Percentiles rank a stretch among this genome's conserved stretches.
Evolutionary conservation across 1,140 invertebrate species (phyloP).

Genomic region (Drosophila dunni): DNA sequence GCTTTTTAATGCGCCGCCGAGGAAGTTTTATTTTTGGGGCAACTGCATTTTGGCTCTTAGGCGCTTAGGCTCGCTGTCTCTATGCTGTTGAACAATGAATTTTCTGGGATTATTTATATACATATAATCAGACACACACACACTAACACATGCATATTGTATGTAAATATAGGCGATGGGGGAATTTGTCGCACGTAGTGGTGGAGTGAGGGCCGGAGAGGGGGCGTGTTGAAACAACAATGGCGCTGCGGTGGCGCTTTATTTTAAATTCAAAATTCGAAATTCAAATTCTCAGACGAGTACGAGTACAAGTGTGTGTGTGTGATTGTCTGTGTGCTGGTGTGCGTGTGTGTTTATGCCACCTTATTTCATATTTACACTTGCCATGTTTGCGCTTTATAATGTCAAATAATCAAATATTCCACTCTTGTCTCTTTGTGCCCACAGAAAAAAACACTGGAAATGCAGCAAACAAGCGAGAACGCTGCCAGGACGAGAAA

Average conservation of each 20-base stretch:
- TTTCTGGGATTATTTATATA: slow-evolving; percentile 74
- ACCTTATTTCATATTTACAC: slow-evolving; percentile 76
- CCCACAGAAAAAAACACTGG: slow-evolving; percentile 42
- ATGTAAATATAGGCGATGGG: slow-evolving; percentile 38
- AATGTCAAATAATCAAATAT: slow-evolving; percentile 75
- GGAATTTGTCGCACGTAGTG: background rate
- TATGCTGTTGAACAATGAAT: slow-evolving; percentile 72
- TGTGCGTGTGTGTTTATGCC: slow-evolving; percentile 27
- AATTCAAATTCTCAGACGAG: slow-evolving; percentile 44
- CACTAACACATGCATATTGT: slow-evolving; percentile 16
- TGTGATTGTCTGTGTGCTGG: no score
- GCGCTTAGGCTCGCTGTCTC: slow-evolving; percentile 42
- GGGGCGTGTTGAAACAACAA: background rate
- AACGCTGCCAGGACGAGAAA: slow-evolving; percentile 41
- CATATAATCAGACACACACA: background rate
- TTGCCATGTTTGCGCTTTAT: slow-evolving; percentile 33
- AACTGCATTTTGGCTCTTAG: slow-evolving; percentile 50
- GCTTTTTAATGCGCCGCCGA: slow-evolving; percentile 78
- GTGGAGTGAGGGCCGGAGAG: no score
- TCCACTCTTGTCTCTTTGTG: slow-evolving; percentile 70
- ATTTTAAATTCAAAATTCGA: slow-evolving; percentile 61
- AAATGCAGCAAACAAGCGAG: slow-evolving; percentile 34
- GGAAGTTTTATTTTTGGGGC: slow-evolving; percentile 75
- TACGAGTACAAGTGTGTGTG: no score
- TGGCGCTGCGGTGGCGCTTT: slow-evolving; percentile 60